Evolutionary conservation across 2,888 invertebrate genomes (phyloP).

Genomic region (Neocrepidodera transversa): DNA sequence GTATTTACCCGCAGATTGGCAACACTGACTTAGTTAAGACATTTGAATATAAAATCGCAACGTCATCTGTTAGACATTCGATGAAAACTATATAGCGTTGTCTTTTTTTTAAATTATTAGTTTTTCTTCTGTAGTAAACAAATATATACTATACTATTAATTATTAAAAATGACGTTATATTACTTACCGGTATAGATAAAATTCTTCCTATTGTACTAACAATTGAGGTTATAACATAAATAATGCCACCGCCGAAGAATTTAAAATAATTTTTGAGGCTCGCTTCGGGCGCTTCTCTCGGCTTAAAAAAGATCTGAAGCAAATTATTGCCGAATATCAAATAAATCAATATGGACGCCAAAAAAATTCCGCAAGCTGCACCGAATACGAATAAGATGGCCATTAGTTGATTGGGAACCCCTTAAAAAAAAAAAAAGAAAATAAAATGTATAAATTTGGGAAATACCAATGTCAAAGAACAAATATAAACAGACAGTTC

Average conservation of each 20-base stretch:
- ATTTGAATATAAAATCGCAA: too few species aligned
- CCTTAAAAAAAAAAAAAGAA: constrained; percentile 24
- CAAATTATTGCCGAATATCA: constrained; percentile 38
- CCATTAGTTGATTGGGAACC: constrained; percentile 32
- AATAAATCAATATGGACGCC: constrained; percentile 40
- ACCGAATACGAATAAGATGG: constrained; percentile 36
- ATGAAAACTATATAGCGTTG: too few species aligned
- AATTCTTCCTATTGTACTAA: constrained; percentile 37
- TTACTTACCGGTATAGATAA: constrained; percentile 43
- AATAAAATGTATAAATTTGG: not conserved
- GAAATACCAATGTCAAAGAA: too few species aligned
- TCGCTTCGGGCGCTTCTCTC: constrained; percentile 28
- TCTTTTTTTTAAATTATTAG: too few species aligned
- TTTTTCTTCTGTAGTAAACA: too few species aligned
- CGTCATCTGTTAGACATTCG: too few species aligned
- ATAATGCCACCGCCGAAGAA: constrained; percentile 39
- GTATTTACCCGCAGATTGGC: too few species aligned
- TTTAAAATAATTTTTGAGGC: constrained; percentile 32
- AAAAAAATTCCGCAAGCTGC: constrained; percentile 40
- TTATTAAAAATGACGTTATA: too few species aligned
- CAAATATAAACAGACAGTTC: too few species aligned
- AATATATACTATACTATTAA: too few species aligned
- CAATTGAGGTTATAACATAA: constrained; percentile 36
- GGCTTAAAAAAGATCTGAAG: constrained; percentile 39
- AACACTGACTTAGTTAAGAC: too few species aligned